A percentile compares a stretch with the other conserved stretches of the same genome.
Evolutionary conservation across 2,797 vertebrate genomes (phyloP).

Genomic region (Karalla daura): DNA sequence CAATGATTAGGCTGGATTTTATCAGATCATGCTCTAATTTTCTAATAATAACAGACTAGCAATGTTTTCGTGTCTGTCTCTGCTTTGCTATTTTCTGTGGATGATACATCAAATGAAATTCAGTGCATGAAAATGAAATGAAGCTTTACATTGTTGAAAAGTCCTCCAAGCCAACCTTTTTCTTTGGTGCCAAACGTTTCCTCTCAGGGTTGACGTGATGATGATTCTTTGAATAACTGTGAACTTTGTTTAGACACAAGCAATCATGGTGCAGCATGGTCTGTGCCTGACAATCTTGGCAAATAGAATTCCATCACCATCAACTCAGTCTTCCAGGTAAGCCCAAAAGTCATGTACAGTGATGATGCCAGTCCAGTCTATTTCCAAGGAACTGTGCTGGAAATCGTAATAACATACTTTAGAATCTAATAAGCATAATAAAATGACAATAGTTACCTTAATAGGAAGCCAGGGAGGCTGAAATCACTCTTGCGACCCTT

Average conservation of each 20-base stretch:
- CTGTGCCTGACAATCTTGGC: not conserved
- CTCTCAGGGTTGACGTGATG: too few relatives aligned
- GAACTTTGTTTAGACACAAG: not conserved
- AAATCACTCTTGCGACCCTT: too few relatives aligned
- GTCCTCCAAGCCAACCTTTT: too few relatives aligned
- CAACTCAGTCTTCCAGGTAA: not conserved
- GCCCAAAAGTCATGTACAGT: not conserved
- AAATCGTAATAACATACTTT: not conserved
- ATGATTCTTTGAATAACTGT: too few relatives aligned
- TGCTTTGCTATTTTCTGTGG: slow-evolving; percentile 4
- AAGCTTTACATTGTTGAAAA: too few relatives aligned
- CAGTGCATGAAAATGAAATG: not conserved
- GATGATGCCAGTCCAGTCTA: too few relatives aligned
- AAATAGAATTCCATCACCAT: not conserved
- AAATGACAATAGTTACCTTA: not conserved
- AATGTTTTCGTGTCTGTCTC: slow-evolving; percentile 6
- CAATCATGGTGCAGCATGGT: not conserved
- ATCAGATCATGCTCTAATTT: slow-evolving; percentile 42
- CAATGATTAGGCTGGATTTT: slow-evolving; percentile 34
- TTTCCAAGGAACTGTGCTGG: slow-evolving; percentile 7
- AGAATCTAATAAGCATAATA: not conserved
- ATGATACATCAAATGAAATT: not conserved
- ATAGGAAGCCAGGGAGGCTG: not conserved
- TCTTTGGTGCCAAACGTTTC: too few relatives aligned
- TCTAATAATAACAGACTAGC: slow-evolving; percentile 15